Base-by-base conservation (phyloP, 1,140 invertebrate genomes). In the Archivesica marissinica region DNA sequence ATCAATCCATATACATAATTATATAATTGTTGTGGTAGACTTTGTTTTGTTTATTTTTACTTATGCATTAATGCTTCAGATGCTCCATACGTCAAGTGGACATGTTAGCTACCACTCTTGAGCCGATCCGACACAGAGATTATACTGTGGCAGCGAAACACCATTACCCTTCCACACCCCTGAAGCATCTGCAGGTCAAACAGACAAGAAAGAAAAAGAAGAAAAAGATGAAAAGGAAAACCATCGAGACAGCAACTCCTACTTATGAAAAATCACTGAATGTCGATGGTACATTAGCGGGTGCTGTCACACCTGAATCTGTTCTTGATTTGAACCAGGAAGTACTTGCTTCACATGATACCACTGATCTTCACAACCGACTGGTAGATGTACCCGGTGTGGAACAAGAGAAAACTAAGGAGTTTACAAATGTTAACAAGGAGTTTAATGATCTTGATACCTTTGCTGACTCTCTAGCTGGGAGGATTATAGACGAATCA, bases 71-170 rank as follows among this genome's bases (percentile, higher is more conserved):
- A n/a, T n/a, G n/a, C 3, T 79, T 79, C 72, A 92, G 91, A 74
- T 91, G 90, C 70, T 87, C 90, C 44, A 72, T 84, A 11, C 44
- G 84, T 4, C 92, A 93, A 50, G 80, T 93, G 20, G 92, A 93
- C 54, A 89, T 92, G 39, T 75, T 93, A 25, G 88, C 91, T 47
- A 93, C 92, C 13, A 90, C 88, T 23, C 61, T 93, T 50, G 92
- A 93, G 83, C 92, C 92, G 35, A 80, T 93, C 1, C 89, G 87
- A 75, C 92, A 93, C 74, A 75, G 92, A 74, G 92, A 92, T 75
- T 92, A 91, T 76, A 80, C 86, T 20, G 87, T 89, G 11, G 87
- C 88, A 3, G 86, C 89, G 11, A 84, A 82, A 59, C 41, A 87
- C 2, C 70, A 86, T 2, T 92, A 93, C 70, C 90, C 91, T 13